Evolutionary conservation across 2,113 vertebrate species (phyloP), one percentile per base, ranked within the genome.

Genomic region (Alouatta palliata): DNA sequence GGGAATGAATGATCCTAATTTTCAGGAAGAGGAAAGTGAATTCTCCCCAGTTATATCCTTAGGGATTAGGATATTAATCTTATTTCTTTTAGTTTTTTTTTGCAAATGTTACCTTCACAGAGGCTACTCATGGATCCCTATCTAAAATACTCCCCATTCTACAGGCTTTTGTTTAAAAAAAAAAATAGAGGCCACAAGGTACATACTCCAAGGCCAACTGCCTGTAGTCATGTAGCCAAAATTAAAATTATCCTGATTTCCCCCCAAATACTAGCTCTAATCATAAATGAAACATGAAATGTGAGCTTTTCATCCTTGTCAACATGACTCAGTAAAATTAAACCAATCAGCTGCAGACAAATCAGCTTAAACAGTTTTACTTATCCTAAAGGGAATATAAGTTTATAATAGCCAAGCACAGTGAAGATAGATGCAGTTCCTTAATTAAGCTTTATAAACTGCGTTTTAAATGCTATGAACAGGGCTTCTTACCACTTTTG

Each of bases 71-170:
- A 68, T 25, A 87, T 58, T 61, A 89, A 61, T 45, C 23, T 85
- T 88, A 49, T 45, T 97, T 93, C 10, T 35, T 95, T 77, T 73
- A 40, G 45, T 43, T 14, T 10, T 92, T 92, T 75, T 96, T 71
- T 8, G 70, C 25, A 84, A 52, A 64, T 75, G 47, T 32, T 71
- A 25, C 30, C 40, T 94, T 92, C 52, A 84, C 64, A 52, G 47
- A 84, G 40, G 16, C 1, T 40, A 11, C 40, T n/a, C 58, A 16
- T 40, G 40, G 35, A 66, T 76, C 27, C 47, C 23, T 61, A 9
- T 52, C 52, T 61, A 92, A 92, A 92, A 90, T 64, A 56, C 12
- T 37, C 27, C 45, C 8, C 19, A 19, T 32, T 23, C 3, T 93
- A 13, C 35, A 73, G 56, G 79, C 30, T 90, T 95, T 20, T 49